Percentiles rank a stretch among this genome's conserved stretches.
Evolutionary conservation across 2,888 invertebrate genomes (phyloP).

Genomic region (Eurytoma californica): DNA sequence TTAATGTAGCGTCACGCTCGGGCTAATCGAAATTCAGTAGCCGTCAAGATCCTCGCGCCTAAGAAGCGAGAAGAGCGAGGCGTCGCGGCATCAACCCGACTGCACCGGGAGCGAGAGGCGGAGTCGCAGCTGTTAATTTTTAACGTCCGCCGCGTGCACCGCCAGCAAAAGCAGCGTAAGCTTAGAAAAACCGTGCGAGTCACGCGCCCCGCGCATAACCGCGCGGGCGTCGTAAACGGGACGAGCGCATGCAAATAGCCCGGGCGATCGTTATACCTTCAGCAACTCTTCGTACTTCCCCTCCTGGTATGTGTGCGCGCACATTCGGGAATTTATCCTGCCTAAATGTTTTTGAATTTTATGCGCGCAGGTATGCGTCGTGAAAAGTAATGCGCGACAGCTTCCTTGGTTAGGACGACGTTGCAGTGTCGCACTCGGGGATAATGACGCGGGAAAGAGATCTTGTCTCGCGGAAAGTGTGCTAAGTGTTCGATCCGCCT

Average conservation of each 20-base stretch:
- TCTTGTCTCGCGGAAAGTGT: constrained; percentile 20
- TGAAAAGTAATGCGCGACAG: constrained; percentile 33
- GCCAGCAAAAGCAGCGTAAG: not conserved
- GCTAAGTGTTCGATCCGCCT: constrained; percentile 18
- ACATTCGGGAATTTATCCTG: too few species aligned
- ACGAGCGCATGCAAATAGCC: constrained; percentile 42
- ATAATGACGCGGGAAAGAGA: constrained; percentile 38
- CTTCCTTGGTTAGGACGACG: not conserved
- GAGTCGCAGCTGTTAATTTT: constrained; percentile 45
- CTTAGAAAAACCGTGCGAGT: constrained; percentile 10
- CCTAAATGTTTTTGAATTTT: too few species aligned
- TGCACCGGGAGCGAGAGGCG: not conserved
- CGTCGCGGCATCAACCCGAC: too few species aligned
- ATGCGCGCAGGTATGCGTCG: not conserved
- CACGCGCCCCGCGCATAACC: not conserved
- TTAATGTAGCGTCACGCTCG: constrained; percentile 36
- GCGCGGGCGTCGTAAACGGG: constrained; percentile 3
- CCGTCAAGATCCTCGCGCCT: not conserved
- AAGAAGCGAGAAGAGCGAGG: too few species aligned
- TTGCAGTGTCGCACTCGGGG: not conserved
- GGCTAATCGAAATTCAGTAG: constrained; percentile 45
- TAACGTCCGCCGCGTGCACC: constrained; percentile 14
- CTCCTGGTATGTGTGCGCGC: not conserved
- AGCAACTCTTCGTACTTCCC: constrained; percentile 14
- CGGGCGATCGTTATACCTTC: constrained; percentile 21